Evolutionary conservation across 2,888 invertebrate genomes (phyloP).

Genomic region (Mythimna vitellina): DNA sequence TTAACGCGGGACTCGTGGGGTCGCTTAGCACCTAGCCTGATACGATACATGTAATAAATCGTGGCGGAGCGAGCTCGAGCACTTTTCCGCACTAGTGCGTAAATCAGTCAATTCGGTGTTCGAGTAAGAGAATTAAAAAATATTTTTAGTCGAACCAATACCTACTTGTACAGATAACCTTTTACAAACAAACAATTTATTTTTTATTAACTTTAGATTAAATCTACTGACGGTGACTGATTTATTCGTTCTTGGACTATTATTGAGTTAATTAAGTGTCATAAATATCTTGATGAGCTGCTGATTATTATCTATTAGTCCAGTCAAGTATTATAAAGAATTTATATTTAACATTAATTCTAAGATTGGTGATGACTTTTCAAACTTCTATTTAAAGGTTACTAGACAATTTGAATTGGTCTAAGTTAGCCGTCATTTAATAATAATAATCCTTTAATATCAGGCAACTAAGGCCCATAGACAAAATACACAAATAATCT

Average conservation of each 20-base stretch:
- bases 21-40: no score
- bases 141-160: not conserved
- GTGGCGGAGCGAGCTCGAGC: no score
- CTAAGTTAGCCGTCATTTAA: no score
- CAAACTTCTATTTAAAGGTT: not conserved
- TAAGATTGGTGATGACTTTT: not conserved
- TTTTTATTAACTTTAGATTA: not conserved
- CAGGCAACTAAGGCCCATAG: no score
- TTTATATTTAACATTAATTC: constrained; percentile 7
- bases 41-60: no score
- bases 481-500: no score
- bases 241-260: not conserved
- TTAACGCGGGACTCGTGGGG: no score
- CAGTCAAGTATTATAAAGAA: not conserved
- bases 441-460: no score
- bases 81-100: no score
- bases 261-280: constrained; percentile 3
- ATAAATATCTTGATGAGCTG: not conserved
- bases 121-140: no score
- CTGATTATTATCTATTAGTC: not conserved
- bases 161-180: not conserved
- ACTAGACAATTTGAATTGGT: not conserved
- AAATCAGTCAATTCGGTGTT: no score
- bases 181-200: not conserved
- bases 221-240: not conserved